Percentiles rank a stretch among this genome's conserved stretches.
phyloP scores from a whole-genome alignment of 1,140 invertebrate genomes.

The Hyposmocoma kahamanoa region DNA sequence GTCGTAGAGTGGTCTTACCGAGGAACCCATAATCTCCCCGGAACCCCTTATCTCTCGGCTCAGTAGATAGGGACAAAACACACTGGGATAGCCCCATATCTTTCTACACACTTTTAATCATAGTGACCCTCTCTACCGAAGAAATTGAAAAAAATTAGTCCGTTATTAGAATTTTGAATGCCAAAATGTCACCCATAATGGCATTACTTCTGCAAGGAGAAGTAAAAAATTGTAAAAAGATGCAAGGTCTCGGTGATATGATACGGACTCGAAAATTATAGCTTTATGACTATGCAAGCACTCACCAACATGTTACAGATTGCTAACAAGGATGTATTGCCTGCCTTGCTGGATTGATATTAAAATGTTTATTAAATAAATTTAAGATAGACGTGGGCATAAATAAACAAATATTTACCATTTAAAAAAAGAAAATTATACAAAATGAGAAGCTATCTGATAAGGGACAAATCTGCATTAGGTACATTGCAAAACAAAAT shows the following conservation, averaged over 20 bases:
- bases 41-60: too few species aligned
- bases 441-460: neutral
- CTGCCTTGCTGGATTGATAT: slow-evolving; percentile 11
- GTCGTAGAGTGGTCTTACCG: too few species aligned
- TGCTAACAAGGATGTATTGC: slow-evolving; percentile 9
- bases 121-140: too few species aligned
- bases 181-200: slow-evolving; percentile 6
- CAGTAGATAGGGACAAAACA: too few species aligned
- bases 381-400: slow-evolving; percentile 4
- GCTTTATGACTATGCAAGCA: slow-evolving; percentile 10
- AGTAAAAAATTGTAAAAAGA: slow-evolving; percentile 8
- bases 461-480: slow-evolving; percentile 8
- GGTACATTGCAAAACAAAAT: slow-evolving; percentile 12
- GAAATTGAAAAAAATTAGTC: neutral
- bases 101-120: too few species aligned
- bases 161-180: neutral
- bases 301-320: slow-evolving; percentile 9
- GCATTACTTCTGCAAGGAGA: slow-evolving; percentile 9
- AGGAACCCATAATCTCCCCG: too few species aligned
- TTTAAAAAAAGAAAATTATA: slow-evolving; percentile 10
- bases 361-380: slow-evolving; percentile 13
- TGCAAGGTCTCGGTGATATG: slow-evolving; percentile 1
- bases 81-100: too few species aligned
- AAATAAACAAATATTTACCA: slow-evolving; percentile 8
- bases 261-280: slow-evolving; percentile 7